Base-by-base conservation (phyloP, 2,888 invertebrate genomes). In the Scotopteryx bipunctaria region DNA sequence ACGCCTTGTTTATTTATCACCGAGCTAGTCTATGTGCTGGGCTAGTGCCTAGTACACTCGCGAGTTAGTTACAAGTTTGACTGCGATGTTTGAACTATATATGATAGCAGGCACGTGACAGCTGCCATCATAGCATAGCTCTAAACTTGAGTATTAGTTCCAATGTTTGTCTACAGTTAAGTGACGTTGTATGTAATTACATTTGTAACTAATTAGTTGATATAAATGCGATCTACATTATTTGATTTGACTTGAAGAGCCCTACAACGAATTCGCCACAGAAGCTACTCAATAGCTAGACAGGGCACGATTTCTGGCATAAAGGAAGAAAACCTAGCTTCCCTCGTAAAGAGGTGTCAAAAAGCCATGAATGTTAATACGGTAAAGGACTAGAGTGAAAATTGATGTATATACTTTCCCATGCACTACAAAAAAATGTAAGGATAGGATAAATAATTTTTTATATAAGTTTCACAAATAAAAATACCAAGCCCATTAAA, bases 1-100 rank as follows among this genome's bases (percentile, higher is more conserved):
- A 87, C 85, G 73, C 84, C 77, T 75, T 84, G 88, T 86, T 81
- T 90, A 87, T 88, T 89, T 86, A 87, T 83, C 81, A 76, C 74
- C 73, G 78, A 76, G 81, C 76, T 67, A 78, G 69, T 78, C 47
- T 43, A 25, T 46, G 32, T 46, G 33, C 46, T 19, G 27, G 40
- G 78, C 74, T 67, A 79, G 68, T 78, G 67, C 69, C 76, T 71
- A 75, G 69, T 67, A 67, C 63, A 61, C 62, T 55, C 60, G 64
- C 67, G 62, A 66, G 69, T 63, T 60, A 64, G 58, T 66, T 58
- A 65, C 69, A 67, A 71, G 71, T 74, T 71, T 33, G 66, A 67
- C 66, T 59, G 66, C 59, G 65, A 67, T 72, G 67, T 71, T 67
- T 67, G 66, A 63, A 69, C 65, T 67, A 60, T 63, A 67, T 46